A percentile compares a stretch with the other conserved stretches of the same genome.
These are phyloP conservation scores for Phylloscopus trochiloides DNA, from an alignment of 2,113 vertebrate species.

Conservation along the genomic window DNA sequence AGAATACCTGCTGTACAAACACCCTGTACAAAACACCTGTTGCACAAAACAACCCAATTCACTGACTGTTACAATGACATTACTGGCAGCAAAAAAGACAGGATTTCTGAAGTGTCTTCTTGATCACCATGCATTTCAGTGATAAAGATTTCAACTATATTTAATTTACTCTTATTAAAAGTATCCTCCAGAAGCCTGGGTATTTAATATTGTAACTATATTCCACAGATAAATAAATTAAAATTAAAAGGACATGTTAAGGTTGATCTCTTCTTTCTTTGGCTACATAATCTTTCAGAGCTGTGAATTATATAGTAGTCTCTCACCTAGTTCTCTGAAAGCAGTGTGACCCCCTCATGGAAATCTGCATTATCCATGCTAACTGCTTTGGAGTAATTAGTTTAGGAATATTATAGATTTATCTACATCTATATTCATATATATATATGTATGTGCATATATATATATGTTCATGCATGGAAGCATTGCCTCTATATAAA, in stretches of 20 bases:
- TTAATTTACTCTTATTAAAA: not conserved
- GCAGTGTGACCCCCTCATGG: not conserved
- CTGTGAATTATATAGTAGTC: not conserved
- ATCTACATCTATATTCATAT: not conserved
- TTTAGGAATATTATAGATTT: not conserved
- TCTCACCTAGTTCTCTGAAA: not conserved
- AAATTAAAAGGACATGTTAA: not conserved
- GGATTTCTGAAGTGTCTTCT: not conserved
- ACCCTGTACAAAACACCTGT: no score
- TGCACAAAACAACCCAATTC: not conserved
- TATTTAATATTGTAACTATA: not conserved
- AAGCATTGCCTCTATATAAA: not conserved
- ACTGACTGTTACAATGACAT: not conserved
- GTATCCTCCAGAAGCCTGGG: not conserved
- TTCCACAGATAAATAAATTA: not conserved
- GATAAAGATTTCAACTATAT: not conserved
- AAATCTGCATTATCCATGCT: not conserved
- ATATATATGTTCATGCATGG: not conserved
- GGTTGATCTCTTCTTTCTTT: not conserved
- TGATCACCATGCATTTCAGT: not conserved
- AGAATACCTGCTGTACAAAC: not conserved
- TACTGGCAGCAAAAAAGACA: not conserved
- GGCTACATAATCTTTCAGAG: not conserved
- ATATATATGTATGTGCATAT: not conserved
- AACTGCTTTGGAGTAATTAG: not conserved